Evolutionary conservation across 2,888 invertebrate genomes (phyloP), one percentile per base, ranked within the genome.

Genomic region (Cataglyphis livida): DNA sequence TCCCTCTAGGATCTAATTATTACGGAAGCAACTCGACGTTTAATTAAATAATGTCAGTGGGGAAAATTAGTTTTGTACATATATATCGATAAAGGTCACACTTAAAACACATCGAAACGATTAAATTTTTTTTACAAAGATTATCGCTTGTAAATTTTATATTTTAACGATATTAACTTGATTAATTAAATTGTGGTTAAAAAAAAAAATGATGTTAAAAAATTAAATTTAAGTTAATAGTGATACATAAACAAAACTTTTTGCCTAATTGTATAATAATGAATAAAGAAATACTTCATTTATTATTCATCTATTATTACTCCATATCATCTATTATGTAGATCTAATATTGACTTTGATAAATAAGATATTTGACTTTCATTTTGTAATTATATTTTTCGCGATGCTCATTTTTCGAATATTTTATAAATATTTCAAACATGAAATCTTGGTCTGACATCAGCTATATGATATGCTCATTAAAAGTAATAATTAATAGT

Each of bases 1-100:
- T 59, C 54, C 78, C 25, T 35, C 12, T 41, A 15, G 59, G n/a
- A 35, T 44, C 32, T 59, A 59, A 79, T 79, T 79, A 79, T 79
- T 59, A 51, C 32, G 9, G 18, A 21, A 35, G 59, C 68, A 35
- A 18, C 44, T 44, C 15, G 12, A 64, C 44, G 7, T 57, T 59
- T 68, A 79, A 70, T 79, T 59, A 44, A 79, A 68, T 70, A 18
- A 78, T 57, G n/a, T 18, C 25, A 21, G 7, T 21, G 44, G 21
- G 12, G 32, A 59, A 61, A 59, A 70, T 78, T 78, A 32, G 12
- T 66, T 54, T 54, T 6, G 25, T 70, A 66, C 15, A n/a, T 25
- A 10, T 59, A 48, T 21, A 51, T 51, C 25, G 1, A 1, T 38
- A 64, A 48, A 48, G 6, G 10, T 12, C 25, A 18, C 10, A 10